Base-by-base conservation (phyloP, 2,113 vertebrate species). In the Thermophis baileyi region DNA sequence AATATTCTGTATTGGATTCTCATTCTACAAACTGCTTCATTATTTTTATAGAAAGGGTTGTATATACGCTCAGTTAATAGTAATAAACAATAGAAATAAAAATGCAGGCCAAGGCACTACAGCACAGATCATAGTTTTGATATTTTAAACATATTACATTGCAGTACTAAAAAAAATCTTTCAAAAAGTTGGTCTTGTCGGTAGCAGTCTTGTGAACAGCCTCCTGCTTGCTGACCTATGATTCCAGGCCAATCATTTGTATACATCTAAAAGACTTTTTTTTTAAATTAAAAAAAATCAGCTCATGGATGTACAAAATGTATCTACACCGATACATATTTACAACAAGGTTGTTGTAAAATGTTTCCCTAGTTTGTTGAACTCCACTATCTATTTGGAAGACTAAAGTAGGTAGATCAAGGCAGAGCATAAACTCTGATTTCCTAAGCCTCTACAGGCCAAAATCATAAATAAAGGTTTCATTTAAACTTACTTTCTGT, bases 401-500 rank as follows among this genome's bases (percentile, higher is more conserved):
- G n/a, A 49, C 4, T 91, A 14, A 50, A 86, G 46, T 22, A 46
- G 30, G 5, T 20, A 35, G 6, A 44, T 87, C 46, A 92, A 27
- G 30, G 30, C 22, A 25, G 11, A 8, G n/a, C 27, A 50, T 18
- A 74, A 69, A 74, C 63, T 16, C n/a, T 35, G 30, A 87, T 87
- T 49, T 87, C 27, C 47, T 14, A 87, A 51, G 49, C 30, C 8
- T 87, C 30, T n/a, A 88, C 8, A 35, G 20, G 27, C 30, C 27
- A 40, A 81, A 81, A 81, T 24, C 30, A 88, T 27, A 55, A 40
- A 89, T 40, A 55, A 89, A 20, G 11, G 4, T n/a, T 35, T 44
- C n/a, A 91, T 85, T 93, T 49, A 74, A 85, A 40, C 95, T 95
- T 92, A 99, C 99, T 98, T 99, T 99, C 96, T 99, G 98, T 92